Evolutionary conservation across 2,888 invertebrate genomes (phyloP), one percentile per base, ranked within the genome.

Genomic region (Hirtodrosophila alboralis): DNA sequence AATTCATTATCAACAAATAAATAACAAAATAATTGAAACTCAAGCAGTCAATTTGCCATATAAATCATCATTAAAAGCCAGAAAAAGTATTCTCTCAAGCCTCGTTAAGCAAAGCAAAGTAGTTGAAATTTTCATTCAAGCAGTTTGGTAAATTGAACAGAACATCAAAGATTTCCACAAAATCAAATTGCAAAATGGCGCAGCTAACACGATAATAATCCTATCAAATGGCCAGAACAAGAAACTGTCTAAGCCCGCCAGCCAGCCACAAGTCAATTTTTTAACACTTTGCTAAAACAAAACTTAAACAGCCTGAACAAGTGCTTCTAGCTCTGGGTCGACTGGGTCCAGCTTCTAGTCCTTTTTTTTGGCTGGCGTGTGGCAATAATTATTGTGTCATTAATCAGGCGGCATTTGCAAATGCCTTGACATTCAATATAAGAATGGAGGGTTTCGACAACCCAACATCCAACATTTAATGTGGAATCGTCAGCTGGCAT

Each of bases 381-480:
- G 81, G 60, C 74, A 78, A 67, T 87, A 87, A 87, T 87, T 87
- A 87, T 87, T 86, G 80, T 78, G 76, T 87, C 86, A 87, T 87
- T 87, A 85, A 87, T 87, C 87, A 87, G 86, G 67, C 81, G 71
- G 73, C 72, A 84, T 83, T 85, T 84, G 84, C 74, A 81, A 79
- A 81, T 73, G 63, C 60, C 56, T 74, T 61, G 80, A 74, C 83
- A 80, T 71, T 68, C 79, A 66, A 74, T 70, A 75, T 65, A 51
- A 59, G 23, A 7, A 23, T 23, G 23, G 51, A 47, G 41, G 23
- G 23, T 8, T 33, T 54, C 4, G n/a, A n/a, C n/a, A 8, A 26
- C 31, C n/a, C 33, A 41, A 37, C 18, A 38, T 8, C 16, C 56
- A 27, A 18, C 30, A 34, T n/a, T 10, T n/a, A 23, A 30, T 28